Base-by-base conservation (phyloP, 1,140 invertebrate species). In the Augochlora pura region DNA sequence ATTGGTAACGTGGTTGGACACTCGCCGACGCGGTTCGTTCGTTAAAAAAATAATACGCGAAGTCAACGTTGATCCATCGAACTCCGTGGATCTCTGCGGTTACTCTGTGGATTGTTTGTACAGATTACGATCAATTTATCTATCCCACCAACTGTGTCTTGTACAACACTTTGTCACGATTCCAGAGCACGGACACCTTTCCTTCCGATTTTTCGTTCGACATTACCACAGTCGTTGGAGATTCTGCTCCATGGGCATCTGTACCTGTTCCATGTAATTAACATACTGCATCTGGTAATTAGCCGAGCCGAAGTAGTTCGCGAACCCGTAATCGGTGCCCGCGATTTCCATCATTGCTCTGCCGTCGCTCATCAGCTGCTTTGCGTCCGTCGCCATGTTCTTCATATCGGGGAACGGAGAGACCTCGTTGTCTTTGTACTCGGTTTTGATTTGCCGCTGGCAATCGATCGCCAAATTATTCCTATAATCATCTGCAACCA, bases 241-340 rank as follows among this genome's bases (percentile, higher is more conserved):
- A 77, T 90, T 92, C 59, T 92, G 91, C 21, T 93, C 91, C 57
- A 90, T 86, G 2, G 85, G 81, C 21, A 89, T 73, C 23, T 90
- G 89, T 5, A 93, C 92, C 23, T 90, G 89, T 6, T 93, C 92
- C 83, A 91, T 89, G 59, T 91, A 93, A 83, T 93, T 93, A 3
- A 89, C 88, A 65, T 93, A 93, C 25, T 88, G 88, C 90, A 92
- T 90, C 68, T 91, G 92, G 39, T 93, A 93, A 86, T 87, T 91
- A 0, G 89, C 23, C 16, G 90, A 77, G 23, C 84, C 88, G 16
- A 88, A 39, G 42, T 93, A 93, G 80, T 89, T 92, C 0, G 88
- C 32, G 65, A 87, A 92, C 2, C 81, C 87, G 57, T 89, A 93
- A 18, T 93, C 92, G 18, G 70, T 77, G 27, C 66, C 85, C 0